phyloP scores from a whole-genome alignment of 2,113 vertebrate species.

The Psettodes erumei region DNA sequence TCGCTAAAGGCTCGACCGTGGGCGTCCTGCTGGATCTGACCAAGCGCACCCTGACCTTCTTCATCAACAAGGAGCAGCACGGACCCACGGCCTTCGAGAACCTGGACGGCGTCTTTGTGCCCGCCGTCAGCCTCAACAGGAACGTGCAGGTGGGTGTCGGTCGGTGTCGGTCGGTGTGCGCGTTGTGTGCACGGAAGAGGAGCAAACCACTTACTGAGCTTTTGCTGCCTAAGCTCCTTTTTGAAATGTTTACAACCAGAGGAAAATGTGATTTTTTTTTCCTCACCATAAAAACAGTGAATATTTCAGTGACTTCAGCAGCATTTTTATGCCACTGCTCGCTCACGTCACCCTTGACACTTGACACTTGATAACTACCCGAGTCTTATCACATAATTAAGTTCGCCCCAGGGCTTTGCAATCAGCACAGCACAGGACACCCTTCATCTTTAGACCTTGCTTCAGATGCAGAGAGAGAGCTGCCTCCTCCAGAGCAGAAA shows the following conservation, averaged over 20 bases:
- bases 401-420: background rate
- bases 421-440: background rate
- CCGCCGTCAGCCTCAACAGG: conserved; percentile 96
- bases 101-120: conserved; percentile 95
- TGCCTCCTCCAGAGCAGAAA: too few relatives aligned
- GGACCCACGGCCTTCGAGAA: conserved; percentile 94
- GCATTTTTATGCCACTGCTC: background rate
- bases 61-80: conserved; percentile 96
- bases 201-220: background rate
- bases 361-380: background rate
- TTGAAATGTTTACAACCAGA: background rate
- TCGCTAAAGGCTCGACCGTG: conserved; percentile 91
- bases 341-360: background rate
- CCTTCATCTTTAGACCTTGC: background rate
- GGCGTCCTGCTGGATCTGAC: conserved; percentile 94
- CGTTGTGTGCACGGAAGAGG: too few relatives aligned
- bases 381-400: background rate
- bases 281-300: background rate
- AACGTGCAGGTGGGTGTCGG: conserved; percentile 95
- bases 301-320: background rate
- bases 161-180: too few relatives aligned
- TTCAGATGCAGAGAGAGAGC: background rate
- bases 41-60: conserved; percentile 94
- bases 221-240: background rate
- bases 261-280: background rate